Conservation (phyloP, 2,888 invertebrate genomes). For the Drosophila neotestacea region DNA sequence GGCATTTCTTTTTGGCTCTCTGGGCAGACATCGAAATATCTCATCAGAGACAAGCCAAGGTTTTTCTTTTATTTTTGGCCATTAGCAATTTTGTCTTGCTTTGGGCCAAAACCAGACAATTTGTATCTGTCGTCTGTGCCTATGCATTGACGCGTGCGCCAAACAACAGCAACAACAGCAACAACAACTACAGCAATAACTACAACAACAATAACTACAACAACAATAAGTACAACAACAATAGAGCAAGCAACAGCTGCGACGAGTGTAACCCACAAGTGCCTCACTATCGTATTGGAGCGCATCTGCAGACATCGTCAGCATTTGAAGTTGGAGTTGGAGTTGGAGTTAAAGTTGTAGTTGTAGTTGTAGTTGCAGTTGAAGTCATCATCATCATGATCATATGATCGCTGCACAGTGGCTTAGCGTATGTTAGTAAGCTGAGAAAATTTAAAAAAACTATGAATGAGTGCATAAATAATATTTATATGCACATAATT, state of each 20-base stretch:
- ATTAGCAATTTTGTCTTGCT: conserved; percentile 53
- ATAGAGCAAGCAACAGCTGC: conserved; percentile 40
- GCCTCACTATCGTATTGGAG: conserved; percentile 38
- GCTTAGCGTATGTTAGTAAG: not conserved
- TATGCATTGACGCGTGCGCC: conserved; percentile 67
- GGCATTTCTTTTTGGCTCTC: conserved; percentile 37
- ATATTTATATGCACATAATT: too few relatives aligned
- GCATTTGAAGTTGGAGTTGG: not conserved
- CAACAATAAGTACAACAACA: conserved; percentile 21
- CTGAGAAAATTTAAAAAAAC: not conserved
- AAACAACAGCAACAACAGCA: conserved; percentile 20
- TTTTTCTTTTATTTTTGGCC: conserved; percentile 43
- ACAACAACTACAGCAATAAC: conserved; percentile 14
- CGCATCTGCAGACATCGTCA: conserved; percentile 49
- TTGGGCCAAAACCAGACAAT: conserved; percentile 65
- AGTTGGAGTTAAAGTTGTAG: conserved; percentile 11
- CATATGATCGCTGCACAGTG: conserved; percentile 46
- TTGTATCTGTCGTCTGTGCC: conserved; percentile 65
- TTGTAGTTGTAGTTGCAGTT: conserved; percentile 4
- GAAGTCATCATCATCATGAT: conserved; percentile 33
- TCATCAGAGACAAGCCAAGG: conserved; percentile 43
- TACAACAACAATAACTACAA: conserved; percentile 14
- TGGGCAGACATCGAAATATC: conserved; percentile 30
- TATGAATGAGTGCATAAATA: not conserved
- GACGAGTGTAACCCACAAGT: conserved; percentile 42